Conservation (phyloP, 2,113 vertebrate genomes). For the Pelecanoides urinatrix region DNA sequence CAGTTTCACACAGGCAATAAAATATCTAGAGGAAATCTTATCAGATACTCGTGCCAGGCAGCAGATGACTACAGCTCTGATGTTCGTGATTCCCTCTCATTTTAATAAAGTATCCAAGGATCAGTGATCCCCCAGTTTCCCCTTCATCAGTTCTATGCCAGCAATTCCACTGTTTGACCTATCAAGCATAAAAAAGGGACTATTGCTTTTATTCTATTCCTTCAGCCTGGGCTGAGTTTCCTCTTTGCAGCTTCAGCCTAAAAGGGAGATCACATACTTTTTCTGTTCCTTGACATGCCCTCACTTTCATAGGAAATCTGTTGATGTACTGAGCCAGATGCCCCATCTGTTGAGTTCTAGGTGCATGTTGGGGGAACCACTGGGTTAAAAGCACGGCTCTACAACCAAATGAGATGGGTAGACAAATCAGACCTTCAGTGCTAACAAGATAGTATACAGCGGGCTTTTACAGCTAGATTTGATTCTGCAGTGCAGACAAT, state of each 20-base stretch:
- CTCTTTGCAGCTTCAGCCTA: neutral
- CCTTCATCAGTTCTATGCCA: neutral
- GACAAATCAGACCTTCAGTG: neutral
- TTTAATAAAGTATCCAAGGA: neutral
- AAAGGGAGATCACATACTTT: neutral
- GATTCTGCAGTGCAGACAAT: neutral
- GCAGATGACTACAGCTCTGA: neutral
- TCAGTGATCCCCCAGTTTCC: neutral
- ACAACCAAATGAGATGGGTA: neutral
- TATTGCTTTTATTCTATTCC: neutral
- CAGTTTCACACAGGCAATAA: constrained; percentile 1
- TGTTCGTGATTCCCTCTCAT: neutral
- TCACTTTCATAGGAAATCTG: neutral
- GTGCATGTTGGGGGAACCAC: fast-evolving
- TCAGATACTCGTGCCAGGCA: neutral
- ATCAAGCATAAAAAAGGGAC: neutral
- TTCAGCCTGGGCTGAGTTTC: neutral
- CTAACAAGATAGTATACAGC: neutral
- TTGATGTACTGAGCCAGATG: neutral
- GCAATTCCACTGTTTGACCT: neutral
- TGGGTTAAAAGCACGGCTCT: neutral
- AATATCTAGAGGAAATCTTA: neutral
- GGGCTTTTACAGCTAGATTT: neutral
- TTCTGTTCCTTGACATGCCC: neutral
- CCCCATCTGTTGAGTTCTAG: neutral